Percentiles rank a stretch among this genome's conserved stretches.
Evolutionary conservation across 2,888 invertebrate genomes (phyloP).

Genomic region (Drosophila mercatorum): DNA sequence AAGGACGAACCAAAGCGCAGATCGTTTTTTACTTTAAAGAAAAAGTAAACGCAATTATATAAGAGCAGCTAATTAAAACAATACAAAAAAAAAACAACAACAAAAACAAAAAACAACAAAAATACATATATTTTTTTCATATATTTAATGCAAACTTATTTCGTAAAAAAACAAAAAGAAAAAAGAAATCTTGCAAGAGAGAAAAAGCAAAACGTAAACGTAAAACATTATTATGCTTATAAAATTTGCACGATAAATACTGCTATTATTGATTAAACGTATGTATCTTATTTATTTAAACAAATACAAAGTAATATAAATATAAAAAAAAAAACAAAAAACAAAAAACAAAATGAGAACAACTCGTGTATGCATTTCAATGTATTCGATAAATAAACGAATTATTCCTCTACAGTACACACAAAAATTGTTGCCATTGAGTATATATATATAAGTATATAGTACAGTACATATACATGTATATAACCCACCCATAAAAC

Average conservation of each 20-base stretch:
- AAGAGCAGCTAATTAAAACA: slow-evolving; percentile 73
- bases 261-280: slow-evolving; percentile 82
- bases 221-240: slow-evolving; percentile 81
- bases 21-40: slow-evolving; percentile 99
- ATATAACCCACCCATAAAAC: neutral
- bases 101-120: slow-evolving; percentile 41
- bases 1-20: slow-evolving; percentile 97
- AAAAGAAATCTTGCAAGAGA: slow-evolving; percentile 54
- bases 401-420: slow-evolving; percentile 77
- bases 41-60: slow-evolving; percentile 90
- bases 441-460: neutral
- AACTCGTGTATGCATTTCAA: slow-evolving; percentile 83
- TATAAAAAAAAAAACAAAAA: slow-evolving; percentile 56
- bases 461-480: no score
- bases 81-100: slow-evolving; percentile 35
- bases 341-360: slow-evolving; percentile 61
- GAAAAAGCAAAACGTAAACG: slow-evolving; percentile 64
- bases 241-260: slow-evolving; percentile 83
- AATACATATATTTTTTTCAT: slow-evolving; percentile 76
- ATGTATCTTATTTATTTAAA: slow-evolving; percentile 83
- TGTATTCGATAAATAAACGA: slow-evolving; percentile 83
- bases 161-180: slow-evolving; percentile 59
- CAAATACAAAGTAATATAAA: slow-evolving; percentile 80
- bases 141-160: slow-evolving; percentile 77
- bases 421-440: slow-evolving; percentile 24